phyloP scores from a whole-genome alignment of 2,113 vertebrate species.

The Clarias magur region DNA sequence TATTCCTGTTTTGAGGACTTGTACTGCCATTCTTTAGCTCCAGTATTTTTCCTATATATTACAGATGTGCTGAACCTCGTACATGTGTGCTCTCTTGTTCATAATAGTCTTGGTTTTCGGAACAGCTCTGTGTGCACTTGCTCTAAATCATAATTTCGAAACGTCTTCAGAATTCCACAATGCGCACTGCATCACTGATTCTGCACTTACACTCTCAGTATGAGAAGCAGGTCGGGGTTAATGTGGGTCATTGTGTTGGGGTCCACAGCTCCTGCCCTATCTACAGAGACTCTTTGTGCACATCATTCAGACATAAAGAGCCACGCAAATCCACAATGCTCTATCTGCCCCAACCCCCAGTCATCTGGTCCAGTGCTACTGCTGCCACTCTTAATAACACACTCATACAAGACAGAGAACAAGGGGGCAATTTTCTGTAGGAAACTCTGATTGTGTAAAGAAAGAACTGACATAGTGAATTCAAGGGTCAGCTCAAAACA shows the following conservation, averaged over 20 bases:
- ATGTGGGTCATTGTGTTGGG: constrained; percentile 44
- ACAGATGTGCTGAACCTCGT: neutral
- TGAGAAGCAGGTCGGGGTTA: constrained; percentile 30
- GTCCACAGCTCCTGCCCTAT: constrained; percentile 36
- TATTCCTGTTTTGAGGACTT: neutral
- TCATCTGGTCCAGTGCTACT: neutral
- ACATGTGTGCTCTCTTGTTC: neutral
- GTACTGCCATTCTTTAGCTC: neutral
- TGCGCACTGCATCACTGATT: neutral
- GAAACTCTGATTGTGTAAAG: constrained; percentile 9
- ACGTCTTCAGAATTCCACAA: neutral
- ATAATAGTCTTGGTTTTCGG: neutral
- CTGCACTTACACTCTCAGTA: constrained; percentile 4
- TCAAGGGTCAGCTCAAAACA: neutral
- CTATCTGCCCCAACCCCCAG: neutral
- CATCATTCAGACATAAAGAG: constrained; percentile 31
- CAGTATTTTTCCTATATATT: too few species aligned
- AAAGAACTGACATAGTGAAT: constrained; percentile 26
- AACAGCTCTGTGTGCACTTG: neutral
- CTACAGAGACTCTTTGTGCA: constrained; percentile 55
- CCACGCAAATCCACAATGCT: constrained; percentile 41
- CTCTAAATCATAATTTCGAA: neutral
- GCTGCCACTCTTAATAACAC: constrained; percentile 28
- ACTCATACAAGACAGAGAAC: constrained; percentile 43
- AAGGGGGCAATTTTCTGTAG: constrained; percentile 38